phyloP scores from a whole-genome alignment of 2,113 vertebrate genomes.

The Vidua chalybeata region DNA sequence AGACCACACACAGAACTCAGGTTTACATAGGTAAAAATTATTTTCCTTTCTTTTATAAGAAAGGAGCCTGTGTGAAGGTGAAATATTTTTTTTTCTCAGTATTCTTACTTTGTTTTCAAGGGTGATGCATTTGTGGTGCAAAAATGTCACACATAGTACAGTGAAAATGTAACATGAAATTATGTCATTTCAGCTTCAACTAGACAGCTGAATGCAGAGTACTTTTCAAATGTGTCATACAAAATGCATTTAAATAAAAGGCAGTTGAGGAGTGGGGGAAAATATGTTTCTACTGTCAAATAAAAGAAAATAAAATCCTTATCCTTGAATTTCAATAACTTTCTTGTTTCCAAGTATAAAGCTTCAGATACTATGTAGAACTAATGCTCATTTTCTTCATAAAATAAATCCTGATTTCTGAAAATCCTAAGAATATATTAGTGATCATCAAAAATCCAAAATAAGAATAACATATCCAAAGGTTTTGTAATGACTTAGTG shows the following conservation, averaged over 20 bases:
- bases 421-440: not conserved
- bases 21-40: not conserved
- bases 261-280: not conserved
- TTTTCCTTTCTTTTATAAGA: not conserved
- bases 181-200: slow-evolving; percentile 2
- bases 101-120: not conserved
- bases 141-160: not conserved
- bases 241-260: slow-evolving; percentile 10
- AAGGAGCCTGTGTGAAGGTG: not conserved
- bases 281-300: not conserved
- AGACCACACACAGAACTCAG: not conserved
- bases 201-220: not conserved
- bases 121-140: not conserved
- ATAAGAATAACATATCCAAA: not conserved
- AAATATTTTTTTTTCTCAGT: not conserved
- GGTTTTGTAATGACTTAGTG: not conserved
- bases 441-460: not conserved
- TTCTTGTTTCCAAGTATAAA: not conserved
- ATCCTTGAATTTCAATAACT: not conserved
- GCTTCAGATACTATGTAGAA: not conserved
- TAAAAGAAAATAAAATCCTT: not conserved
- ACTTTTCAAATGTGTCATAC: not conserved
- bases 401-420: not conserved
- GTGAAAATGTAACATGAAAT: not conserved
- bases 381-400: not conserved